These are phyloP conservation scores for Yponomeuta cagnagella DNA, from an alignment of 2,888 invertebrate species.

Conservation along the genomic window DNA sequence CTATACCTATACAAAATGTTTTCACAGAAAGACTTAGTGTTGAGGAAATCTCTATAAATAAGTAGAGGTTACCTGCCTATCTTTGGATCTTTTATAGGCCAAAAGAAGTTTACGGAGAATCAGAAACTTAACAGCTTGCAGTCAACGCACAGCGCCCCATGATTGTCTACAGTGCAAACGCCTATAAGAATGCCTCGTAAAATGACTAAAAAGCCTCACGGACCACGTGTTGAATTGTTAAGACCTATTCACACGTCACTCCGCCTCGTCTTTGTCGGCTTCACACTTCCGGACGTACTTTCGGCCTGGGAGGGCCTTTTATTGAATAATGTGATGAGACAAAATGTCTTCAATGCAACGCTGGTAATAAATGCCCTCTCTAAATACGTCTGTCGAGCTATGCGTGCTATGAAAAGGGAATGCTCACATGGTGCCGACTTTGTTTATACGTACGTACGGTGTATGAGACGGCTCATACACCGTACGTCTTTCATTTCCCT, in stretches of 20 bases:
- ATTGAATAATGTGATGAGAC: slow-evolving; percentile 49
- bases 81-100: background rate
- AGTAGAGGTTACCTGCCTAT: background rate
- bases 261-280: slow-evolving; percentile 39
- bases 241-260: slow-evolving; percentile 35
- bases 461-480: no score
- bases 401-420: slow-evolving; percentile 18
- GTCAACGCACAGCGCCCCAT: background rate
- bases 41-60: background rate
- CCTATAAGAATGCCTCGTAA: slow-evolving; percentile 1
- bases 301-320: slow-evolving; percentile 46
- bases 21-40: no score
- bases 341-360: slow-evolving; percentile 47
- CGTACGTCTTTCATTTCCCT: no score
- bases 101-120: background rate
- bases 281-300: slow-evolving; percentile 35
- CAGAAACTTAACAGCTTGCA: background rate
- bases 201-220: slow-evolving; percentile 14
- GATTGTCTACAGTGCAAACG: background rate
- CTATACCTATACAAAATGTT: no score
- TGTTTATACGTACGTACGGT: no score
- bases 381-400: slow-evolving; percentile 39
- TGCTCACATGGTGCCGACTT: slow-evolving; percentile 31
- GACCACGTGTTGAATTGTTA: slow-evolving; percentile 28
- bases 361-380: slow-evolving; percentile 44